Evolutionary conservation across 2,888 invertebrate species (phyloP).

Genomic region (Oxytorus armatus): DNA sequence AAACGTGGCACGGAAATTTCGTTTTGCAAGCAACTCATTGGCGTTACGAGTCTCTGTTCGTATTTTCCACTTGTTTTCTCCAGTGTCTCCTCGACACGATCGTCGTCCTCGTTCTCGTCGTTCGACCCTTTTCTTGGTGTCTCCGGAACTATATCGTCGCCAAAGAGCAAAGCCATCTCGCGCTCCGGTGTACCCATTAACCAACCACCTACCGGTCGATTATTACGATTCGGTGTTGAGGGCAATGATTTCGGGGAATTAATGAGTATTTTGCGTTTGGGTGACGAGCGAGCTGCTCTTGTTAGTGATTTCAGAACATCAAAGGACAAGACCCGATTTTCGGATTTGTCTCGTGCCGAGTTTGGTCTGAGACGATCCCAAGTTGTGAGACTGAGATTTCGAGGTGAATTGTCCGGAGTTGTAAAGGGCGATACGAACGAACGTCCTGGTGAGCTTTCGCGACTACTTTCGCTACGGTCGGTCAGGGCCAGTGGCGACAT

Average conservation of each 20-base stretch:
- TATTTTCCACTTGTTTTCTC: slow-evolving; percentile 70
- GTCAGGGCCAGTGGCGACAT: slow-evolving; percentile 79
- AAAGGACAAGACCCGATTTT: slow-evolving; percentile 71
- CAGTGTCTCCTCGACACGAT: slow-evolving; percentile 75
- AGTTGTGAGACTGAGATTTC: slow-evolving; percentile 27
- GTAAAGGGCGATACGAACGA: slow-evolving; percentile 74
- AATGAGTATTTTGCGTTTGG: slow-evolving; percentile 69
- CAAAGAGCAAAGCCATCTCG: slow-evolving; percentile 51
- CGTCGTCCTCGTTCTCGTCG: slow-evolving; percentile 65
- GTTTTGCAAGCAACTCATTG: slow-evolving; percentile 73
- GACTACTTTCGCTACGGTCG: slow-evolving; percentile 71
- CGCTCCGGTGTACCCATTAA: slow-evolving; percentile 57
- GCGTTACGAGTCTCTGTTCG: slow-evolving; percentile 76
- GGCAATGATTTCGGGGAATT: slow-evolving; percentile 65
- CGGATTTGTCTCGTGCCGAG: slow-evolving; percentile 20
- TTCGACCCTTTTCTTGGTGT: slow-evolving; percentile 75
- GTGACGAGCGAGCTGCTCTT: slow-evolving; percentile 73
- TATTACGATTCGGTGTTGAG: slow-evolving; percentile 61
- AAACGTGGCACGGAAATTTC: slow-evolving; percentile 75
- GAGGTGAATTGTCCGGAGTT: slow-evolving; percentile 73
- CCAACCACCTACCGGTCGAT: slow-evolving; percentile 23
- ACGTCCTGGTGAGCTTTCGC: slow-evolving; percentile 76
- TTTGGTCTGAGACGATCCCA: slow-evolving; percentile 74
- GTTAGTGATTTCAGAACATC: slow-evolving; percentile 73
- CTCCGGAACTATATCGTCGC: slow-evolving; percentile 74